phyloP scores from a whole-genome alignment of 2,888 invertebrate genomes.

The Diplazon laetatorius region DNA sequence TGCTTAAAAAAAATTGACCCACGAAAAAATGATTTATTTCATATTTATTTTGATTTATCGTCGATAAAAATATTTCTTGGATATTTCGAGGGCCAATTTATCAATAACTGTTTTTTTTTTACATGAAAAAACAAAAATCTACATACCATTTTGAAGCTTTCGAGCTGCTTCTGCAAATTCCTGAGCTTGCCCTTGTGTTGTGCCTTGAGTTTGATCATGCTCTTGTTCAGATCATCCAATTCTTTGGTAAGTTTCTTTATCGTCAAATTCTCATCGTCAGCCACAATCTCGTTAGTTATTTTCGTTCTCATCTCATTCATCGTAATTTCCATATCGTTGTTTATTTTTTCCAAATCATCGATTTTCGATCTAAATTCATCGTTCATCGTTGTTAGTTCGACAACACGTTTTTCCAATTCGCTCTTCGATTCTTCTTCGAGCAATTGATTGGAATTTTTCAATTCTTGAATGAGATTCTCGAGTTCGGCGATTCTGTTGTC shows the following conservation, averaged over 20 bases:
- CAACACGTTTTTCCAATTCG: slow-evolving; percentile 74
- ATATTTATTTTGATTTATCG: too few species aligned
- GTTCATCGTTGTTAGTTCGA: slow-evolving; percentile 73
- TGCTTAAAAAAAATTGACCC: too few species aligned
- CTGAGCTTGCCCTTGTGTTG: slow-evolving; percentile 89
- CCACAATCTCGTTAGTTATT: slow-evolving; percentile 68
- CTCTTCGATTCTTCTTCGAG: slow-evolving; percentile 76
- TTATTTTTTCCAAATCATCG: slow-evolving; percentile 73
- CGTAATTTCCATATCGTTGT: slow-evolving; percentile 74
- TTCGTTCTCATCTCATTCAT: slow-evolving; percentile 68
- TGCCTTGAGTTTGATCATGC: slow-evolving; percentile 90
- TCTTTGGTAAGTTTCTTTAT: slow-evolving; percentile 86
- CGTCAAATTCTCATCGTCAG: slow-evolving; percentile 79
- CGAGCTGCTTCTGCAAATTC: slow-evolving; percentile 88
- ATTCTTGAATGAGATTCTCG: slow-evolving; percentile 78
- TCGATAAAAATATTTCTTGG: too few species aligned
- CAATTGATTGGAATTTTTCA: slow-evolving; percentile 76
- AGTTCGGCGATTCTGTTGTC: slow-evolving; percentile 83
- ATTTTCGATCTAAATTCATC: slow-evolving; percentile 75
- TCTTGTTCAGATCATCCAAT: slow-evolving; percentile 89
- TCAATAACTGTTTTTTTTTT: slow-evolving; percentile 10
- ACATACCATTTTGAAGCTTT: slow-evolving; percentile 80
- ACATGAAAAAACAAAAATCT: slow-evolving; percentile 24
- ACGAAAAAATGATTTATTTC: too few species aligned
- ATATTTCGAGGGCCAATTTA: slow-evolving; percentile 13